These are phyloP conservation scores for Siniperca undulata DNA, from an alignment of 2,797 vertebrate species.

Conservation along the genomic window DNA sequence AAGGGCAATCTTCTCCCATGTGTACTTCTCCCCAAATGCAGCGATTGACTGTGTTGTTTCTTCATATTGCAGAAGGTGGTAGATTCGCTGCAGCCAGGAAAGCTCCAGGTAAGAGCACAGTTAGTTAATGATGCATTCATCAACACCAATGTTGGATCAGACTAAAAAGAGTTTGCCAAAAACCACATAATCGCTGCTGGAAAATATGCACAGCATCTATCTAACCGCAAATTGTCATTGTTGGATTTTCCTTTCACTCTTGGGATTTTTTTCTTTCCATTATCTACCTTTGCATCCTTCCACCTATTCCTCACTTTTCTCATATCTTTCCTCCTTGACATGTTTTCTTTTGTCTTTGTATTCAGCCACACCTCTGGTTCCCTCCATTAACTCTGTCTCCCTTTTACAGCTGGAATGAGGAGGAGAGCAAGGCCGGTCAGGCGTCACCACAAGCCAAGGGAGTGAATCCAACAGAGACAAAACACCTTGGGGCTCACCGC, in stretches of 20 bases:
- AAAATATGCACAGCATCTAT: slow-evolving; percentile 24
- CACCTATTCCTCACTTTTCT: not conserved
- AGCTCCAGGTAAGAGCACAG: slow-evolving; percentile 62
- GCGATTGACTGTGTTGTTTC: slow-evolving; percentile 22
- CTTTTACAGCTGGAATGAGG: slow-evolving; percentile 62
- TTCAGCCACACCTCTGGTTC: not conserved
- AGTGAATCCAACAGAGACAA: slow-evolving; percentile 47
- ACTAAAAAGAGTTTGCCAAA: slow-evolving; percentile 34
- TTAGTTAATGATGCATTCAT: slow-evolving; percentile 13
- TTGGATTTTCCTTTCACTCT: not conserved
- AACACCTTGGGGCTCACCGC: slow-evolving; percentile 44
- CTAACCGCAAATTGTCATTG: not conserved
- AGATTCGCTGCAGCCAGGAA: slow-evolving; percentile 65
- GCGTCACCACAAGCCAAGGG: slow-evolving; percentile 69
- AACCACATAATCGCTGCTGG: slow-evolving; percentile 7
- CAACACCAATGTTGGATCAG: not conserved
- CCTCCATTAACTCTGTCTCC: not conserved
- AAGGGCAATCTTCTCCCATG: not conserved
- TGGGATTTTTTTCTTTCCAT: slow-evolving; percentile 1
- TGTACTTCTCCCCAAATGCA: slow-evolving; percentile 1
- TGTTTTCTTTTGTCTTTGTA: slow-evolving; percentile 15
- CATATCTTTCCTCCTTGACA: not conserved
- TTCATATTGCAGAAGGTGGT: slow-evolving; percentile 64
- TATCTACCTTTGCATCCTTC: slow-evolving; percentile 16
- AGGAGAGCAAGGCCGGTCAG: slow-evolving; percentile 63